Conservation (phyloP, 2,113 vertebrate genomes). For the Oxyruncus cristatus region DNA sequence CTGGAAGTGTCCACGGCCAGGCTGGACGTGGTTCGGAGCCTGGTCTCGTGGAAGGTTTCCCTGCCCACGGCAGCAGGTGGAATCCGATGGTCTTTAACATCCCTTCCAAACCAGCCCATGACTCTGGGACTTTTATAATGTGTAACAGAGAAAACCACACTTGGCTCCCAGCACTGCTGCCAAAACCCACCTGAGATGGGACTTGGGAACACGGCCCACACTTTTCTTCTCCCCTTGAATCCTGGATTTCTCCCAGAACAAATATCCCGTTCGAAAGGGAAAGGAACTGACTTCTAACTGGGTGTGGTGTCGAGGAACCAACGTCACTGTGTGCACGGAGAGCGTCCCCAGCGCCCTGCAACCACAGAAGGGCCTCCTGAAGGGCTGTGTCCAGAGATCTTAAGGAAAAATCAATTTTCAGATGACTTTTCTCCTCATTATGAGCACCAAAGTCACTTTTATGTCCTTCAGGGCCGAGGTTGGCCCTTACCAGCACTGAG, state of each 20-base stretch:
- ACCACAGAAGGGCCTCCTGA: background rate
- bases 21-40: background rate
- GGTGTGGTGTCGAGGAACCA: fast-evolving
- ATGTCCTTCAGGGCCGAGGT: background rate
- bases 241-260: background rate
- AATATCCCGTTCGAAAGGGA: background rate
- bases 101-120: background rate
- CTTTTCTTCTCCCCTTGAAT: background rate
- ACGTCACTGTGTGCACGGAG: fast-evolving
- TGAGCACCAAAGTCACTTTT: background rate
- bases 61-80: background rate
- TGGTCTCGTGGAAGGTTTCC: background rate
- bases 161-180: background rate
- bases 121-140: background rate
- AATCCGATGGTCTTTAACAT: background rate
- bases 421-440: background rate
- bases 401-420: background rate
- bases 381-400: background rate
- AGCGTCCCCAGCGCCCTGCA: background rate
- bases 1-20: background rate
- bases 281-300: fast-evolving
- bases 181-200: fast-evolving
- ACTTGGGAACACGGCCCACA: background rate
- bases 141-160: fast-evolving
- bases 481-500: fast-evolving